These are phyloP conservation scores for Papilio machaon DNA, from an alignment of 1,140 invertebrate genomes.

Conservation along the genomic window DNA sequence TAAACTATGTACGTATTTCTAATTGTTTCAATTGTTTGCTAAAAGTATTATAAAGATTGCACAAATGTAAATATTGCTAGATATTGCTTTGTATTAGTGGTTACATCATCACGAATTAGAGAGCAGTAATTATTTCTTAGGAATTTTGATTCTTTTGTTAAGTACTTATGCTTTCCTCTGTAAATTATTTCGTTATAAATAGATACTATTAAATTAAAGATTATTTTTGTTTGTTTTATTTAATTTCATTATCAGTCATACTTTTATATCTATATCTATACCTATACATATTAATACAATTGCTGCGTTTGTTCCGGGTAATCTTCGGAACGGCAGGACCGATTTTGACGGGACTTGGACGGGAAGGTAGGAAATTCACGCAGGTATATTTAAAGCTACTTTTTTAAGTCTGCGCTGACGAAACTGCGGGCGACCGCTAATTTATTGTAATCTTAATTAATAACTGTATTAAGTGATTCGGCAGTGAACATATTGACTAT, in stretches of 20 bases:
- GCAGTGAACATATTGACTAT: no score
- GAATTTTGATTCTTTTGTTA: slow-evolving; percentile 26
- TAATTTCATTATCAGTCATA: neutral
- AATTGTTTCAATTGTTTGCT: slow-evolving; percentile 7
- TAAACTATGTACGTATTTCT: neutral
- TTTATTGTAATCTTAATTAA: no score
- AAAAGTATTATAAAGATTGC: slow-evolving; percentile 35
- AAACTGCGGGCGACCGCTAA: no score
- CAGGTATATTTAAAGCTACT: no score
- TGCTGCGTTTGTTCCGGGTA: no score
- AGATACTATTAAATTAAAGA: neutral
- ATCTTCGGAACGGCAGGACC: no score
- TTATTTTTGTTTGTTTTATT: neutral
- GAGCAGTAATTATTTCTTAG: slow-evolving; percentile 23
- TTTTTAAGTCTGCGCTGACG: no score
- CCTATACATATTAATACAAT: no score
- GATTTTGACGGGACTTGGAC: no score
- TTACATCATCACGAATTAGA: neutral
- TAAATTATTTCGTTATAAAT: slow-evolving; percentile 37
- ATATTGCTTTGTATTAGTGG: slow-evolving; percentile 8
- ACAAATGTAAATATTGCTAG: slow-evolving; percentile 40
- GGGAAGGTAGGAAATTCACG: no score
- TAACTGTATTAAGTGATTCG: no score
- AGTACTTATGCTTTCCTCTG: slow-evolving; percentile 33
- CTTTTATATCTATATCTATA: no score